Conservation (phyloP, 2,888 invertebrate genomes). For the Cataglyphis albicans region DNA sequence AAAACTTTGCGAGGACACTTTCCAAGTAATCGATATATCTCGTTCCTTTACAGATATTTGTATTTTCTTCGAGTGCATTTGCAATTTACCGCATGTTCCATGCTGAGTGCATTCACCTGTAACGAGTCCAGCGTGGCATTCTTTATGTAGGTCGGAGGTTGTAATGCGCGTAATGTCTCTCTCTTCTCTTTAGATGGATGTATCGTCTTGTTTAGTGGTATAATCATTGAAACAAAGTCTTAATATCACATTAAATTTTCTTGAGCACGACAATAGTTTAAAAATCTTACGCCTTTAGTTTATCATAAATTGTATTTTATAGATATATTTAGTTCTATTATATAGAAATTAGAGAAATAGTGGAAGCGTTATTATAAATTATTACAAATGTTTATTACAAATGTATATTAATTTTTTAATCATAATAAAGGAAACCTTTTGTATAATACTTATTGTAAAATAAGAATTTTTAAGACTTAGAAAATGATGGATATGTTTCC, state of each 20-base stretch:
- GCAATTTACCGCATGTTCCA: conserved; percentile 33
- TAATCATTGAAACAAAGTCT: neutral
- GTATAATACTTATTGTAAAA: neutral
- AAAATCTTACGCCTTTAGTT: neutral
- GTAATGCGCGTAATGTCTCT: conserved; percentile 60
- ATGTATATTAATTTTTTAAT: neutral
- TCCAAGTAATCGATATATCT: neutral
- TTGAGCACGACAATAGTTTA: neutral
- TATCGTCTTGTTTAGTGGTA: neutral
- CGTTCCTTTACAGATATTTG: conserved; percentile 16
- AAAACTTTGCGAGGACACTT: neutral
- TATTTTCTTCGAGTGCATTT: conserved; percentile 60
- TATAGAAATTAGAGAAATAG: neutral
- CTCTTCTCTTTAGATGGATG: conserved; percentile 19
- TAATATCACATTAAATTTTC: neutral
- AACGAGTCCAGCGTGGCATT: conserved; percentile 76
- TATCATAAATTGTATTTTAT: neutral
- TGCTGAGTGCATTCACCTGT: conserved; percentile 79
- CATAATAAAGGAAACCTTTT: neutral
- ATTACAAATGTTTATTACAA: neutral
- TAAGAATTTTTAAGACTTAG: neutral
- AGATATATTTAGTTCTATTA: neutral
- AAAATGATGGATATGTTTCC: neutral
- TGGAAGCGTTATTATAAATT: neutral
- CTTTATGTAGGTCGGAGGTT: conserved; percentile 80